Percentiles rank a stretch among this genome's conserved stretches.
These are phyloP conservation scores for Ctenicera cuprea DNA, from an alignment of 2,888 invertebrate species.

Conservation along the genomic window DNA sequence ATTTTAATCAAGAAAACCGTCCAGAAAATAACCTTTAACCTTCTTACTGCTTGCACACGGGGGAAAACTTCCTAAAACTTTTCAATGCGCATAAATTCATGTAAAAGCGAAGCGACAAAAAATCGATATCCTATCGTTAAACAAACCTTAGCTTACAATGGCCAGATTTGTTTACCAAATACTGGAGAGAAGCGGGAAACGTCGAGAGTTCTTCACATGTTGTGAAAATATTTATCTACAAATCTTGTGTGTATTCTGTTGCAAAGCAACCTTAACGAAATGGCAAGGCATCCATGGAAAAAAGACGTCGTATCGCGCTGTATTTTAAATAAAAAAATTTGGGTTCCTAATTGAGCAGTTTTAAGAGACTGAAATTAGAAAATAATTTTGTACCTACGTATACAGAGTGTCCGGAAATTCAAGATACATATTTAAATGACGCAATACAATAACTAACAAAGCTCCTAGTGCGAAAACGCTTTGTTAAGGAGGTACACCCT, in stretches of 20 bases:
- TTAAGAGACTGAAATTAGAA: too few species aligned
- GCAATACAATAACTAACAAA: too few species aligned
- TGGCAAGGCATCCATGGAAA: conserved; percentile 7
- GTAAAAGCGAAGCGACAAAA: conserved; percentile 2
- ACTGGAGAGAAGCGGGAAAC: conserved; percentile 40
- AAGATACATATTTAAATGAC: too few species aligned
- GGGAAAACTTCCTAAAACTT: neutral
- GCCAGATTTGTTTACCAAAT: conserved; percentile 49
- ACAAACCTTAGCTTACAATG: conserved; percentile 37
- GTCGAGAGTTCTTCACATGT: conserved; percentile 47
- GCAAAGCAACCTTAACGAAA: conserved; percentile 17
- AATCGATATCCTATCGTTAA: conserved; percentile 33
- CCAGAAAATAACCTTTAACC: neutral
- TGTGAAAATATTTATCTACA: conserved; percentile 46
- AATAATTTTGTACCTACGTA: too few species aligned
- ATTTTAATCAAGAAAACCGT: too few species aligned
- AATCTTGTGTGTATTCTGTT: conserved; percentile 36
- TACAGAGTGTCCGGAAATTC: too few species aligned
- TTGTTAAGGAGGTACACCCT: too few species aligned
- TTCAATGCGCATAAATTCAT: neutral
- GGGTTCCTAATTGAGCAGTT: neutral
- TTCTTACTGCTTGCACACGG: neutral
- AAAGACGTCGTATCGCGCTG: neutral
- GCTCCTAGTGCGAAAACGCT: too few species aligned
- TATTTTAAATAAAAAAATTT: neutral